Evolutionary conservation across 2,888 invertebrate species (phyloP).

Genomic region (Julus scandinavius): DNA sequence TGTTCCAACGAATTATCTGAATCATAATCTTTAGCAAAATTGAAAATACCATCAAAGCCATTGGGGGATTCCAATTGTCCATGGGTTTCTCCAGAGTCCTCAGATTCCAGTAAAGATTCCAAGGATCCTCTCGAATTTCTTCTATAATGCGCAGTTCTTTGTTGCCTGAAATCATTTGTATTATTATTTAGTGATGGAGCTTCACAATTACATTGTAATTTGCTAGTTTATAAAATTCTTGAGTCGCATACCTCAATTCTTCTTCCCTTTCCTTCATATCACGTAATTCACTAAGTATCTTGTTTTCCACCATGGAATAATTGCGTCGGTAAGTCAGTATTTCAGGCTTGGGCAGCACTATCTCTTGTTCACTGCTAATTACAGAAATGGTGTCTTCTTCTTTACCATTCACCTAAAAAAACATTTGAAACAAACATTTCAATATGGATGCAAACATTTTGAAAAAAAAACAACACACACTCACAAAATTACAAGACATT

Average conservation of each 20-base stretch:
- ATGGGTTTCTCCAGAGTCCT: neutral
- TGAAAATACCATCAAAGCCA: constrained; percentile 30
- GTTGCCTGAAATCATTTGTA: neutral
- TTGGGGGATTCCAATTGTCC: neutral
- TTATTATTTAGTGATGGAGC: neutral
- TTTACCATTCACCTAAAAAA: neutral
- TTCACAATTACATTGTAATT: too few relatives aligned
- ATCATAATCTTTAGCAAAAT: constrained; percentile 37
- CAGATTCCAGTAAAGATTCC: constrained; percentile 16
- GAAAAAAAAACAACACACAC: too few relatives aligned
- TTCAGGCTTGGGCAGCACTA: neutral
- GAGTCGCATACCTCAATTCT: constrained; percentile 46
- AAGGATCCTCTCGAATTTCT: constrained; percentile 9
- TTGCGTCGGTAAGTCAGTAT: neutral
- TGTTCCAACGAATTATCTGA: constrained; percentile 24
- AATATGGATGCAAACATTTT: constrained; percentile 6
- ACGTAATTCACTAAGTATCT: constrained; percentile 47
- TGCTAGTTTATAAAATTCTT: neutral
- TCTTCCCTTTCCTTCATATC: constrained; percentile 51
- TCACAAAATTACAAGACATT: too few relatives aligned
- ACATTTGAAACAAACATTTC: constrained; percentile 34
- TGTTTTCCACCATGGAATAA: constrained; percentile 49
- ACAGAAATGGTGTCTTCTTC: constrained; percentile 3
- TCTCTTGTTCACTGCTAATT: neutral
- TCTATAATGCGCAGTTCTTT: neutral